Percentiles rank a stretch among this genome's conserved stretches.
phyloP scores from a whole-genome alignment of 2,888 invertebrate genomes.

The Drosophila limbata region DNA sequence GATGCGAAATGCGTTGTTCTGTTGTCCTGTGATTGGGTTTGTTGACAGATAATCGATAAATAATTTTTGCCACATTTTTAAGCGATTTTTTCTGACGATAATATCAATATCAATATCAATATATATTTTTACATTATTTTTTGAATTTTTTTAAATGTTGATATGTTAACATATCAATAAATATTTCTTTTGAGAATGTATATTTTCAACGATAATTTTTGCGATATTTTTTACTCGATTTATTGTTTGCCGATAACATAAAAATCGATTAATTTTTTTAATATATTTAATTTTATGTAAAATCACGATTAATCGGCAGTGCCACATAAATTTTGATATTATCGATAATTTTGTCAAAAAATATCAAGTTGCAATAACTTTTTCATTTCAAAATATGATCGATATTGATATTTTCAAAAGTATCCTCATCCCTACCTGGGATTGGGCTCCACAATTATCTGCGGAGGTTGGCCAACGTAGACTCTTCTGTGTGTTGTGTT shows the following conservation, averaged over 20 bases:
- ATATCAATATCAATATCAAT: neutral
- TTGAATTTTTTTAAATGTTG: too few species aligned
- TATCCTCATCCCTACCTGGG: slow-evolving; percentile 17
- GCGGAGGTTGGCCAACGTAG: slow-evolving; percentile 79
- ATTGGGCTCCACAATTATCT: slow-evolving; percentile 47
- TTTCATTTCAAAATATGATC: neutral
- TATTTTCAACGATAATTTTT: too few species aligned
- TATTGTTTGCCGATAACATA: too few species aligned
- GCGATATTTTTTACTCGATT: too few species aligned
- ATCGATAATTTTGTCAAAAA: neutral
- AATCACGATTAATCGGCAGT: too few species aligned
- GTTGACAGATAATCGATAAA: neutral
- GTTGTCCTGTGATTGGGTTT: slow-evolving; percentile 46
- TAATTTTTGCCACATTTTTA: neutral
- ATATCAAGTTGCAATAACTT: too few species aligned
- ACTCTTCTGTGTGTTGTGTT: slow-evolving; percentile 60
- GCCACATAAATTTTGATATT: neutral
- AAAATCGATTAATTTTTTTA: too few species aligned
- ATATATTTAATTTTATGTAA: too few species aligned
- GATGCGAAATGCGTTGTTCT: slow-evolving; percentile 37
- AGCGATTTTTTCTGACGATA: neutral
- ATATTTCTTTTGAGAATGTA: too few species aligned
- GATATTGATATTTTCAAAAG: neutral
- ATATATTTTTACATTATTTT: neutral
- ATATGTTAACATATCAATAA: too few species aligned